These are phyloP conservation scores for Scaptomyza flava DNA, from an alignment of 2,888 invertebrate genomes.

Conservation along the genomic window DNA sequence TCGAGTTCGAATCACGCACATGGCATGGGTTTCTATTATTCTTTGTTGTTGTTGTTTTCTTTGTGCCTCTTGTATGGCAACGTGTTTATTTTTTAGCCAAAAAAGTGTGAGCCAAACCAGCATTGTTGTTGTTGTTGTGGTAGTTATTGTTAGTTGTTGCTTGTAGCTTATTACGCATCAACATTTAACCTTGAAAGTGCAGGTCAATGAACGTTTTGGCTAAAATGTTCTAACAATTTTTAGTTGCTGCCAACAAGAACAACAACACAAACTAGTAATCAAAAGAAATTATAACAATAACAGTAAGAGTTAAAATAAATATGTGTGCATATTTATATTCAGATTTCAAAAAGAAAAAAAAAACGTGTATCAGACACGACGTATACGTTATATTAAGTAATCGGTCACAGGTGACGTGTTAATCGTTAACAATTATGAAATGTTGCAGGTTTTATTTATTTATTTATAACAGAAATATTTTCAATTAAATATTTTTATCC, in stretches of 20 bases:
- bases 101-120: conserved; percentile 66
- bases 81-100: conserved; percentile 54
- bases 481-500: not conserved
- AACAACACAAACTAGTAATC: conserved; percentile 25
- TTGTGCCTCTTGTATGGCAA: conserved; percentile 39
- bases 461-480: no score
- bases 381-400: conserved; percentile 47
- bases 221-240: conserved; percentile 74
- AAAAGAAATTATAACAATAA: conserved; percentile 43
- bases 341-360: not conserved
- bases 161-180: conserved; percentile 75
- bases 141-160: conserved; percentile 23
- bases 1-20: conserved; percentile 48
- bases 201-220: conserved; percentile 83
- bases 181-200: conserved; percentile 80
- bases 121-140: conserved; percentile 37
- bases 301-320: conserved; percentile 32
- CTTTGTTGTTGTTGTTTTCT: conserved; percentile 16
- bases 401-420: not conserved
- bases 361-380: conserved; percentile 29
- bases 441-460: no score
- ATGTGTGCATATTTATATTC: conserved; percentile 31
- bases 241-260: conserved; percentile 39
- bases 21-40: conserved; percentile 42
- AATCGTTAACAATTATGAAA: not conserved